Evolutionary conservation across 30 jellyfish, hydroid and myxozoan genomes (phyloP).

Genomic region (Hydra vulgaris): DNA sequence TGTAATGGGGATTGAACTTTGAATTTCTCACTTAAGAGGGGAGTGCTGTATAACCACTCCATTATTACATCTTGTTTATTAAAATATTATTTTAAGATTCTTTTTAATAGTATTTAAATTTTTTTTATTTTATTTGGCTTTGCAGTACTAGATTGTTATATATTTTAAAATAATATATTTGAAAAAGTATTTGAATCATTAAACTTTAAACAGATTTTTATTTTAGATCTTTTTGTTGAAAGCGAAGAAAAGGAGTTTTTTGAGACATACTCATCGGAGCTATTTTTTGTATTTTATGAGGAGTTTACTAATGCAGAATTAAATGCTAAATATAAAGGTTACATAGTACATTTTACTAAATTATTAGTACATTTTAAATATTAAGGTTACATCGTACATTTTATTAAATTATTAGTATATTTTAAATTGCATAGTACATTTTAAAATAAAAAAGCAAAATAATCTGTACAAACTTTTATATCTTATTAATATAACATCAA

Average conservation of each 20-base stretch:
- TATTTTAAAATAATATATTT: neutral
- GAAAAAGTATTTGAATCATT: too few species aligned
- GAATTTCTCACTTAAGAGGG: too few species aligned
- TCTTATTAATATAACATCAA: neutral
- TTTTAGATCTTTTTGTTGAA: constrained; percentile 52
- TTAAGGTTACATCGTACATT: neutral
- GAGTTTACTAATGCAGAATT: constrained; percentile 61
- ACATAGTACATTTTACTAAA: neutral
- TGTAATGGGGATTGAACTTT: too few species aligned
- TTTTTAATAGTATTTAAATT: too few species aligned
- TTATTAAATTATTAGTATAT: too few species aligned
- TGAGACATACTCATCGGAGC: constrained; percentile 53
- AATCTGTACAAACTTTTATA: too few species aligned
- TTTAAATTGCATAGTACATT: too few species aligned
- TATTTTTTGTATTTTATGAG: constrained; percentile 68
- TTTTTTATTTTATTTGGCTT: too few species aligned
- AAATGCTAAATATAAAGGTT: constrained; percentile 79
- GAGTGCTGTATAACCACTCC: too few species aligned
- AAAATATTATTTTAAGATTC: too few species aligned
- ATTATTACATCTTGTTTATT: too few species aligned
- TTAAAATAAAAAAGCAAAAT: too few species aligned
- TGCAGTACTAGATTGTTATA: neutral
- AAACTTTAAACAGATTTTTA: neutral
- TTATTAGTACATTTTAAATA: neutral
- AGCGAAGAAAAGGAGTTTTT: constrained; percentile 52